phyloP scores from a whole-genome alignment of 2,113 vertebrate genomes.

The Oplegnathus fasciatus region DNA sequence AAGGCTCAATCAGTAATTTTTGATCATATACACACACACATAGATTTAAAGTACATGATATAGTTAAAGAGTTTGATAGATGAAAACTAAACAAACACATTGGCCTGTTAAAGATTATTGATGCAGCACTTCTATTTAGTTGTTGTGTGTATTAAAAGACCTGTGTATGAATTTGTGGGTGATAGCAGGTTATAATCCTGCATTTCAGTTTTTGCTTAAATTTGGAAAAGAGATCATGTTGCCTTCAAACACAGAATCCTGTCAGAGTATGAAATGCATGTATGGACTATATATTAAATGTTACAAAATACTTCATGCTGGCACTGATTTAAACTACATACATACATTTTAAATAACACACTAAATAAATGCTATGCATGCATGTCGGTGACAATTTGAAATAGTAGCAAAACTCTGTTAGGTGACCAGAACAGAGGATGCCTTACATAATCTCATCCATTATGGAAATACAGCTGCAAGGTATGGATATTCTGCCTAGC shows the following conservation, averaged over 20 bases:
- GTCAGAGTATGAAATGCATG: neutral
- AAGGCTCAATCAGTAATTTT: neutral
- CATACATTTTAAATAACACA: neutral
- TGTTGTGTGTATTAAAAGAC: neutral
- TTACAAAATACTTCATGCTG: neutral
- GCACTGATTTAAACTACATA: neutral
- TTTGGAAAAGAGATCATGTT: neutral
- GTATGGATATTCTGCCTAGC: constrained; percentile 62
- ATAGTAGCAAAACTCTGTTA: neutral
- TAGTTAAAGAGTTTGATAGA: neutral
- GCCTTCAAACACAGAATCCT: neutral
- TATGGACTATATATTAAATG: neutral
- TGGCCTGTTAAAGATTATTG: too few relatives aligned
- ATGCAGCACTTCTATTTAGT: neutral
- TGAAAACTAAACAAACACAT: neutral
- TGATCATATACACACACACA: neutral
- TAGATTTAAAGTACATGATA: neutral
- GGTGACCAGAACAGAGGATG: constrained; percentile 2
- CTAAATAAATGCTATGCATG: neutral
- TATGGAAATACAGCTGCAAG: constrained; percentile 25
- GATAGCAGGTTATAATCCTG: neutral
- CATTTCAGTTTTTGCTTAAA: neutral
- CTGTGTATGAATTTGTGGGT: neutral
- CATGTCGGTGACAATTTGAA: neutral
- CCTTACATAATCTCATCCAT: constrained; percentile 41